Conservation (phyloP, 1,140 invertebrate species). For the Temnothorax nylanderi region DNA sequence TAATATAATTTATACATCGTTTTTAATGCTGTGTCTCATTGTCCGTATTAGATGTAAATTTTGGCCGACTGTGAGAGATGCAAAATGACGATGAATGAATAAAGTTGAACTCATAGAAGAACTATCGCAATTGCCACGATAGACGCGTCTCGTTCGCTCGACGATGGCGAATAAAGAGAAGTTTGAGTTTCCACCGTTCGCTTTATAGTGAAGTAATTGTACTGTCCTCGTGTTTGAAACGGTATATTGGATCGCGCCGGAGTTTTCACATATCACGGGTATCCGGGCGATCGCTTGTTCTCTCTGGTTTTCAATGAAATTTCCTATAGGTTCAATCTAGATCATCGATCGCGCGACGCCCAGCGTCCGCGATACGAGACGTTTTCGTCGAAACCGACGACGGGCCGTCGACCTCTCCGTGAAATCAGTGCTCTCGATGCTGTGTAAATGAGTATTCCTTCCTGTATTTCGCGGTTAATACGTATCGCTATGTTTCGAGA, state of each 20-base stretch:
- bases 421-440: neutral
- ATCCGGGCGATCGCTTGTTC: slow-evolving; percentile 13
- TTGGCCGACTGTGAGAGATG: neutral
- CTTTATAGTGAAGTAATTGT: slow-evolving; percentile 54
- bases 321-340: neutral
- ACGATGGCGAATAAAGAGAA: slow-evolving; percentile 44
- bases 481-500: neutral
- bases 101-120: slow-evolving; percentile 12
- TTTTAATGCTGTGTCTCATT: neutral
- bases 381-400: neutral
- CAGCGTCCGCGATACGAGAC: neutral
- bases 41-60: neutral
- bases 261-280: slow-evolving; percentile 47
- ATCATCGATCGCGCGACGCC: slow-evolving; percentile 15
- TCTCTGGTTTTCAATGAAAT: slow-evolving; percentile 23
- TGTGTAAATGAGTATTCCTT: neutral
- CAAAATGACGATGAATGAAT: neutral
- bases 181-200: slow-evolving; percentile 29
- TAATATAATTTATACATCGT: neutral
- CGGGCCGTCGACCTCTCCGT: neutral
- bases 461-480: neutral
- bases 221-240: slow-evolving; percentile 42
- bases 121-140: slow-evolving; percentile 1
- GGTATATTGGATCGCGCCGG: slow-evolving; percentile 39
- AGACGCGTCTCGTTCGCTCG: slow-evolving; percentile 17